phyloP scores from a whole-genome alignment of 2,797 vertebrate genomes.

The Okamejei kenojei region DNA sequence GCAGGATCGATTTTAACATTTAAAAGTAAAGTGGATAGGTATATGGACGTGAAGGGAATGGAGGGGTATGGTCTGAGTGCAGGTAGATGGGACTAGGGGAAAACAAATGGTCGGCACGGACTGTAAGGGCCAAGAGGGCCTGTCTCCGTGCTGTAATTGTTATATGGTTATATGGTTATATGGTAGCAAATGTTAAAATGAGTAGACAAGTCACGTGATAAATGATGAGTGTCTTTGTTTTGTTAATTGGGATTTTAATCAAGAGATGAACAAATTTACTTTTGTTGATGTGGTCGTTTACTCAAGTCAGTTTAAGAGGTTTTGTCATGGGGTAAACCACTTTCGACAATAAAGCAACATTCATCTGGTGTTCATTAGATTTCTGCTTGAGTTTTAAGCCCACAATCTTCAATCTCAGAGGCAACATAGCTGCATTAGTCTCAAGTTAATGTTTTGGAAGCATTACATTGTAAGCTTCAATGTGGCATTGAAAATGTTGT shows the following conservation, averaged over 20 bases:
- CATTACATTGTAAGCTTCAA: not conserved
- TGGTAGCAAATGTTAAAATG: not conserved
- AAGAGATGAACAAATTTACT: not conserved
- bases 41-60: too few species aligned
- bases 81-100: too few species aligned
- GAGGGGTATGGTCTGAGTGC: too few species aligned
- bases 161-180: too few species aligned
- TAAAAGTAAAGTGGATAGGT: too few species aligned
- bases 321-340: not conserved
- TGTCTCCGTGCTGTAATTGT: too few species aligned
- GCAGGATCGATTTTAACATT: too few species aligned
- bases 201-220: not conserved
- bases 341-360: not conserved
- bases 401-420: not conserved
- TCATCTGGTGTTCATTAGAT: not conserved
- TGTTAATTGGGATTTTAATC: not conserved
- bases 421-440: not conserved
- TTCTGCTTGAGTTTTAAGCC: not conserved
- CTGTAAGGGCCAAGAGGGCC: too few species aligned
- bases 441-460: not conserved
- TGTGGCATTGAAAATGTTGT: not conserved
- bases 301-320: not conserved
- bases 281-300: not conserved
- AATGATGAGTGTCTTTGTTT: not conserved
- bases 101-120: too few species aligned